These are phyloP conservation scores for Notechis scutatus DNA, from an alignment of 2,113 vertebrate species.

Conservation along the genomic window DNA sequence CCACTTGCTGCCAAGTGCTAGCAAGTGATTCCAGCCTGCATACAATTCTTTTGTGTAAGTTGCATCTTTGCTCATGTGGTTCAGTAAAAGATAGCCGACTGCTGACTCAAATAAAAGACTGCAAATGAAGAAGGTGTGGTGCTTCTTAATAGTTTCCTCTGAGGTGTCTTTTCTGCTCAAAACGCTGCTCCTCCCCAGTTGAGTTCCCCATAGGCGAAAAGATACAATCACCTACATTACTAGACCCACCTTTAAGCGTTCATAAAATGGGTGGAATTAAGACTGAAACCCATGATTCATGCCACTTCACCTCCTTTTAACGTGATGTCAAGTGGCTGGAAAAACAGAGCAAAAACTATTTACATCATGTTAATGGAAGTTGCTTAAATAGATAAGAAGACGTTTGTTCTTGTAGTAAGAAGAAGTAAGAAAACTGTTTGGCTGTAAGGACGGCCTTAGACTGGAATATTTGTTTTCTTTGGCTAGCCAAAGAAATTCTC, in stretches of 20 bases:
- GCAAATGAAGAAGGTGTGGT: neutral
- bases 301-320: neutral
- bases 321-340: neutral
- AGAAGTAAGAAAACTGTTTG: conserved; percentile 45
- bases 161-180: neutral
- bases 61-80: neutral
- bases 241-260: neutral
- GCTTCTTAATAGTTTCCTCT: neutral
- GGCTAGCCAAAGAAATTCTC: conserved; percentile 49
- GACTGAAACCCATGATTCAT: no score
- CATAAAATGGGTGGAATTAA: neutral
- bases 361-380: conserved; percentile 36
- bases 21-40: neutral
- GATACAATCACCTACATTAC: neutral
- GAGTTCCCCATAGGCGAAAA: neutral
- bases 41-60: neutral
- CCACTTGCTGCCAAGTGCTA: neutral
- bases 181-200: neutral
- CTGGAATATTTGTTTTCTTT: conserved; percentile 74
- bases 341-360: conserved; percentile 12
- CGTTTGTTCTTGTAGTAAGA: conserved; percentile 48
- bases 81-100: neutral
- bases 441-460: conserved; percentile 58
- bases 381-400: conserved; percentile 49
- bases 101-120: neutral